phyloP scores from a whole-genome alignment of 2,113 vertebrate genomes.

The Narcine bancroftii region DNA sequence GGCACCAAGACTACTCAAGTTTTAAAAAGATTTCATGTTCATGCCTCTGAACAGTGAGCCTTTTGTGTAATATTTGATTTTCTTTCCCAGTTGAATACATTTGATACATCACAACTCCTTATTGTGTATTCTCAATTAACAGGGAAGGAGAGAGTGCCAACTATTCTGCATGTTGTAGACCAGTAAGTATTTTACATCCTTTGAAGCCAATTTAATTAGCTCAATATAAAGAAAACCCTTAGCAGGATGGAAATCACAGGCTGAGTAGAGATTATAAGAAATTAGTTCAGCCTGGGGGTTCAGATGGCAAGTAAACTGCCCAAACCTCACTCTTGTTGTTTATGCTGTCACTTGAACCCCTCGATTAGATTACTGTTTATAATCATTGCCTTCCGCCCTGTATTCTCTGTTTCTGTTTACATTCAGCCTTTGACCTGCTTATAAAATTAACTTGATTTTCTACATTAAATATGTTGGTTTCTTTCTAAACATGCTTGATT shows the following conservation, averaged over 20 bases:
- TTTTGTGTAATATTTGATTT: not conserved
- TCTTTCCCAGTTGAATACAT: not conserved
- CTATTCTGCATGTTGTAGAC: not conserved
- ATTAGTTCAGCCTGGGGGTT: slow-evolving; percentile 14
- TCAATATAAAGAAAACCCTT: not conserved
- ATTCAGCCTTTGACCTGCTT: not conserved
- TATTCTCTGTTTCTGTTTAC: slow-evolving; percentile 20
- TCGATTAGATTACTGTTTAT: slow-evolving; percentile 23
- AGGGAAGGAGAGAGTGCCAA: not conserved
- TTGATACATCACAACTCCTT: not conserved
- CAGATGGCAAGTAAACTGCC: not conserved
- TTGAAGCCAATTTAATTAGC: slow-evolving; percentile 25
- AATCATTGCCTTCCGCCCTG: slow-evolving; percentile 15
- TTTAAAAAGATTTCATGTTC: not conserved
- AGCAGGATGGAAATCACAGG: not conserved
- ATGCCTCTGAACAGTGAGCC: not conserved
- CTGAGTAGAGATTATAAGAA: not conserved
- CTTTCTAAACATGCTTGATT: not conserved
- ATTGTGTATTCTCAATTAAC: not conserved
- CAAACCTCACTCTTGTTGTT: not conserved
- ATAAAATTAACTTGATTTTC: not conserved
- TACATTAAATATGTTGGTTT: not conserved
- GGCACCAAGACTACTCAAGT: not conserved
- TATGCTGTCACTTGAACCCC: slow-evolving; percentile 17
- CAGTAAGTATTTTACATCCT: not conserved